These are phyloP conservation scores for Myocastor coypus DNA, from an alignment of 2,113 vertebrate species.

Conservation along the genomic window DNA sequence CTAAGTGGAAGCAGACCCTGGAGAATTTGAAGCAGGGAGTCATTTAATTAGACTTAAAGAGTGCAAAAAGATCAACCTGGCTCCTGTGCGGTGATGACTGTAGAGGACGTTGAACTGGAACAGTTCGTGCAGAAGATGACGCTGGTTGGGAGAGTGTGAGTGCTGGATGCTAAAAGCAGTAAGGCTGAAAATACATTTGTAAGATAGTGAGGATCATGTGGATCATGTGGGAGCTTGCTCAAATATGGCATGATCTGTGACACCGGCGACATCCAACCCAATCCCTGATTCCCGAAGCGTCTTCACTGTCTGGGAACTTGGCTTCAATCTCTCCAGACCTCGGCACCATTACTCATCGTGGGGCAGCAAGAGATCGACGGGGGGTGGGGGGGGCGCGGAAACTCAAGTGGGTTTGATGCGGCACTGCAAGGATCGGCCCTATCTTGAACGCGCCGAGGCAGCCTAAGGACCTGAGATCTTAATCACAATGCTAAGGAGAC, in stretches of 20 bases:
- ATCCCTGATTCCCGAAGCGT: not conserved
- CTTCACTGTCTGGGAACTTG: not conserved
- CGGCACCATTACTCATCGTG: not conserved
- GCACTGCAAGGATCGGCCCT: not conserved
- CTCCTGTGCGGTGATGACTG: not conserved
- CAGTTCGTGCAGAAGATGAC: not conserved
- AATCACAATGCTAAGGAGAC: too few relatives aligned
- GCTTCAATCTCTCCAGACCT: not conserved
- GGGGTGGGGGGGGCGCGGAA: not conserved
- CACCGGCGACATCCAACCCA: not conserved
- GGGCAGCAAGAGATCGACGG: not conserved
- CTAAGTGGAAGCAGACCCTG: not conserved
- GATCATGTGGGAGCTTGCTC: not conserved
- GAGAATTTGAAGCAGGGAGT: not conserved
- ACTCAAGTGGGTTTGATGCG: not conserved
- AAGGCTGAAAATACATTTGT: not conserved
- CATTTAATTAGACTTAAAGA: not conserved
- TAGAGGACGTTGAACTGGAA: not conserved
- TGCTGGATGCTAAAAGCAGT: not conserved
- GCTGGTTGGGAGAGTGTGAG: not conserved
- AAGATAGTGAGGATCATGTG: not conserved
- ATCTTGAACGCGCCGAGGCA: not conserved
- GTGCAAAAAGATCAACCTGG: not conserved
- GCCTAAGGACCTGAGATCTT: not conserved
- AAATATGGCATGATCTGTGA: not conserved